Evolutionary conservation across 2,113 vertebrate species (phyloP).

Genomic region (Speoplatyrhinus poulsoni): DNA sequence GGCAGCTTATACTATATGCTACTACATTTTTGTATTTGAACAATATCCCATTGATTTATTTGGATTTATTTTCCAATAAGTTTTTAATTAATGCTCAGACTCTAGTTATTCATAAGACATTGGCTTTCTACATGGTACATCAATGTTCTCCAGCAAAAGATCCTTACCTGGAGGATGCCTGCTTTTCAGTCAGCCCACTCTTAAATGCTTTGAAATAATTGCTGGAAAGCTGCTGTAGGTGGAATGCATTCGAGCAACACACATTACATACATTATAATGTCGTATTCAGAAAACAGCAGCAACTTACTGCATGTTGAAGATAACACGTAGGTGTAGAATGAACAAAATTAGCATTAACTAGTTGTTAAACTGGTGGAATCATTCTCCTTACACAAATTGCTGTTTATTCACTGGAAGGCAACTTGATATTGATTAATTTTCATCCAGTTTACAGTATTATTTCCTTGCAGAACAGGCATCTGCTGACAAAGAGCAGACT

Average conservation of each 20-base stretch:
- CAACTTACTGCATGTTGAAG: neutral
- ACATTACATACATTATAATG: neutral
- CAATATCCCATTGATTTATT: neutral
- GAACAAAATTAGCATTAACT: neutral
- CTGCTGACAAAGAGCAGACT: conserved; percentile 43
- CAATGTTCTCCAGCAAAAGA: neutral
- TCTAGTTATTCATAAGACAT: neutral
- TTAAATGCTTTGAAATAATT: conserved; percentile 16
- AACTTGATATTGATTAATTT: conserved; percentile 55
- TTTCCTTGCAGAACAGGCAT: conserved; percentile 54
- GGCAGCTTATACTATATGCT: too few relatives aligned
- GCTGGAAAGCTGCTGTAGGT: conserved; percentile 5
- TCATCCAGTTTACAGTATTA: conserved; percentile 44
- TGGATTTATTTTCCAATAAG: neutral
- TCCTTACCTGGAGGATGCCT: neutral
- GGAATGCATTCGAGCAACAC: neutral
- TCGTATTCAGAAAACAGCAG: neutral
- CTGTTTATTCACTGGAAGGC: conserved; percentile 33
- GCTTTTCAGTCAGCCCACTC: neutral
- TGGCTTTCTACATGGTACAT: neutral
- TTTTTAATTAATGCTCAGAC: neutral
- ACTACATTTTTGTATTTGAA: too few relatives aligned
- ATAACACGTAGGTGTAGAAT: neutral
- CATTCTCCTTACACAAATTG: conserved; percentile 3
- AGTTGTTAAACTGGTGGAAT: neutral